Evolutionary conservation across 37 sponge, comb jelly and placozoan species (phyloP).

Genomic region (Agelas oroides): DNA sequence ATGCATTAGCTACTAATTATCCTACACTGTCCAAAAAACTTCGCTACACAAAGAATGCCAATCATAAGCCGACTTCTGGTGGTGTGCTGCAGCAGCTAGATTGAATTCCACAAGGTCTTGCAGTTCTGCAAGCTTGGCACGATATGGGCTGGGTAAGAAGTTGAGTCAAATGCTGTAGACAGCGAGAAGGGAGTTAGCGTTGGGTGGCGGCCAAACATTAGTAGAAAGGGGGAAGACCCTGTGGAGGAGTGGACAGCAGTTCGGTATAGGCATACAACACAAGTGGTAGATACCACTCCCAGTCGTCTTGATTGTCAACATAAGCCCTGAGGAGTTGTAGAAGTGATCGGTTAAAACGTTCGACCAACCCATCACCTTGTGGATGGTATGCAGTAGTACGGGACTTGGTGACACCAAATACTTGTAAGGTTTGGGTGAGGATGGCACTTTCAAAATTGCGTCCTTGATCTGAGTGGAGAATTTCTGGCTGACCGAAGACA

Average conservation of each 20-base stretch:
- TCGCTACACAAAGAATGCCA: background rate
- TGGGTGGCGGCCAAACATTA: conserved; percentile 60
- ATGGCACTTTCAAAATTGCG: conserved; percentile 58
- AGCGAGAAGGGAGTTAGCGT: background rate
- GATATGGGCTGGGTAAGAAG: no score
- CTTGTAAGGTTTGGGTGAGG: conserved; percentile 26
- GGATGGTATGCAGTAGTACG: conserved; percentile 62
- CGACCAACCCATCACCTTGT: conserved; percentile 67
- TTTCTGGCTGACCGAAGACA: conserved; percentile 29
- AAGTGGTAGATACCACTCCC: conserved; percentile 54
- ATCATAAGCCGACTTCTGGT: conserved; percentile 35
- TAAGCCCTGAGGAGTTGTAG: conserved; percentile 54
- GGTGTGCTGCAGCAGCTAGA: conserved; percentile 14
- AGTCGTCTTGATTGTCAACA: conserved; percentile 11
- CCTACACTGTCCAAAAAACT: no score
- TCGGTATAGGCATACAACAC: conserved; percentile 42
- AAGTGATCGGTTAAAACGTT: conserved; percentile 55
- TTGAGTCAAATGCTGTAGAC: background rate
- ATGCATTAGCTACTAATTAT: no score
- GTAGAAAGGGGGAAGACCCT: conserved; percentile 39
- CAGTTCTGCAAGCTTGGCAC: no score
- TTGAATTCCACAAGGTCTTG: conserved; percentile 35
- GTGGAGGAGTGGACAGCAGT: conserved; percentile 49
- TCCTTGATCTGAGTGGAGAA: conserved; percentile 72
- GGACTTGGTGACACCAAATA: conserved; percentile 45